These are phyloP conservation scores for Drosophila villosipedis DNA, from an alignment of 2,888 invertebrate genomes.

Conservation along the genomic window DNA sequence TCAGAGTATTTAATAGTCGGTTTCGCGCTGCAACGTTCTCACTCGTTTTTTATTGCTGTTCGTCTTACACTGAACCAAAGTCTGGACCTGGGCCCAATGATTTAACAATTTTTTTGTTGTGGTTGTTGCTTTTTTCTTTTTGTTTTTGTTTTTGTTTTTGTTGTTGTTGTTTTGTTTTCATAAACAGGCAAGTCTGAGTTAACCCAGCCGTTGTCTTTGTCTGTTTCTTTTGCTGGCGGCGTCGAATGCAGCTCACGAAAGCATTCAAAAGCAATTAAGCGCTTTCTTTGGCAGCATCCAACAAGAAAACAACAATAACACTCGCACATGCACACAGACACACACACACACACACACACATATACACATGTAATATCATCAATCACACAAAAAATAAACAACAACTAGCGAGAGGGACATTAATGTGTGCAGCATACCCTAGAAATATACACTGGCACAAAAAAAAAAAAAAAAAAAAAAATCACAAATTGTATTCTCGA, in stretches of 20 bases:
- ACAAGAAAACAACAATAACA: slow-evolving; percentile 14
- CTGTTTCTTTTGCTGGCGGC: slow-evolving; percentile 41
- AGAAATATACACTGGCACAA: slow-evolving; percentile 5
- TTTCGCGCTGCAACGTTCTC: neutral
- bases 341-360: slow-evolving; percentile 9
- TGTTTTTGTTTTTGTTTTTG: neutral
- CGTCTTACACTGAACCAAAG: neutral
- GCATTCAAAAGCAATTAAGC: slow-evolving; percentile 73
- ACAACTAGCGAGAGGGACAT: neutral
- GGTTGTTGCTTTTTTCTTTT: slow-evolving; percentile 24
- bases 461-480: neutral
- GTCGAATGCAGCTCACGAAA: slow-evolving; percentile 66
- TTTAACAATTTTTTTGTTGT: slow-evolving; percentile 49
- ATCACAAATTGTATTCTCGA: neutral
- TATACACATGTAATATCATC: slow-evolving; percentile 59
- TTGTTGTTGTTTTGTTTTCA: slow-evolving; percentile 5
- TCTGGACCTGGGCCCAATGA: slow-evolving; percentile 49
- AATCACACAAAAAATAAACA: slow-evolving; percentile 47
- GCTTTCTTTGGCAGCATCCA: slow-evolving; percentile 58
- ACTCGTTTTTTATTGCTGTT: slow-evolving; percentile 7
- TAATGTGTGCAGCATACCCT: slow-evolving; percentile 14
- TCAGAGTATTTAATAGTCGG: neutral
- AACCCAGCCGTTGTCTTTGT: slow-evolving; percentile 20
- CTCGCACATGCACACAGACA: slow-evolving; percentile 4
- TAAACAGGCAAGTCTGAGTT: slow-evolving; percentile 32